Evolutionary conservation across 1,140 invertebrate species (phyloP), one percentile per base, ranked within the genome.

Genomic region (Drosophila nasuta): DNA sequence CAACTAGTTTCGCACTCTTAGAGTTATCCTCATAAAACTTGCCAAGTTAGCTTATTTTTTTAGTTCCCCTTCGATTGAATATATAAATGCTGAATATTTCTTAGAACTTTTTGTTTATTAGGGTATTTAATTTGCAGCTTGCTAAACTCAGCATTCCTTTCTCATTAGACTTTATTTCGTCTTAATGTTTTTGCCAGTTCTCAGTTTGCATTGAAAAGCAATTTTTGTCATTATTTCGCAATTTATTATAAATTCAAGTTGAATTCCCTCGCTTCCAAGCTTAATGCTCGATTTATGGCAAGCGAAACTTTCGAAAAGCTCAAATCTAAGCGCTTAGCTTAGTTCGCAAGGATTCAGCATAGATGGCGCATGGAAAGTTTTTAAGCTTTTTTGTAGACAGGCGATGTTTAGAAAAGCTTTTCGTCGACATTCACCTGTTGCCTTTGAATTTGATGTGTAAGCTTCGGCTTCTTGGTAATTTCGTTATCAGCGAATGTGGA

Each of bases 361-460:
- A 87, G 82, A 77, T 73, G 82, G 83, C 82, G 82, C 56, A 57
- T 10, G 28, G 7, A 38, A 33, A 11, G 1, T 43, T 33, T 15
- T 17, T 25, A 33, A 87, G 71, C 79, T 82, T 82, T 82, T 35
- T 10, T 3, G 30, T 59, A 20, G 11, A 15, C 11, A 51, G 46
- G 59, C 51, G 13, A 6, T 38, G 64, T 51, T 83, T 74, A 85
- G 77, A 49, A 64, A 57, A 75, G 80, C 82, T 81, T 59, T 10
- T 25, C 20, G 25, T 25, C 57, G 43, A 30, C 38, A 13, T 13
- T 54, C 20, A 87, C 83, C 60, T 88, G 83, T 87, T 82, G 80
- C 76, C 8, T 28, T 10, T 17, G 7, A 25, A 11, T 33, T 25
- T 45, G 30, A 20, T 49, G 25, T 30, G 38, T 25, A 48, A 25